Evolutionary conservation across 1,140 invertebrate genomes (phyloP).

Genomic region (Bombus sibiricus): DNA sequence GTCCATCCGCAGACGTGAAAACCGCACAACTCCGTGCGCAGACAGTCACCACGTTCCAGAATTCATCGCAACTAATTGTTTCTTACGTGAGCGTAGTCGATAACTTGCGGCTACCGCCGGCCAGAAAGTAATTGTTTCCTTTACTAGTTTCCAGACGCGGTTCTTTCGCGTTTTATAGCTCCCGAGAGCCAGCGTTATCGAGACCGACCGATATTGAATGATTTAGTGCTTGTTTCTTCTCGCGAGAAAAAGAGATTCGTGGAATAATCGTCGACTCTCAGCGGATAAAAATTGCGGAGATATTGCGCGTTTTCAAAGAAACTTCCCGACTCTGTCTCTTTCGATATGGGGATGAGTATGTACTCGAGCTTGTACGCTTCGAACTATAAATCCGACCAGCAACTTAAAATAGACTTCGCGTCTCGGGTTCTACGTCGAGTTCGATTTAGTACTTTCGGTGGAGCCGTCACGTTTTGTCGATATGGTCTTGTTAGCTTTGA

Average conservation of each 20-base stretch:
- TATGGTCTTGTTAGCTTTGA: too few relatives aligned
- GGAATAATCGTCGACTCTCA: background rate
- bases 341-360: background rate
- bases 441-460: background rate
- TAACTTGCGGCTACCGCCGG: conserved; percentile 4
- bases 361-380: too few relatives aligned
- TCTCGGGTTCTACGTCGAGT: too few relatives aligned
- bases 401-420: too few relatives aligned
- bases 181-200: background rate
- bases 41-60: background rate
- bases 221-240: background rate
- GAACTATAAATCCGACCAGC: too few relatives aligned
- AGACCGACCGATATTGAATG: conserved; percentile 2
- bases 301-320: background rate
- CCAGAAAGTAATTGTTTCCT: conserved; percentile 24
- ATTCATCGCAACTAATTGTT: conserved; percentile 40
- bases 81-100: conserved; percentile 41
- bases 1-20: background rate
- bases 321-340: background rate
- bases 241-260: background rate
- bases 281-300: background rate
- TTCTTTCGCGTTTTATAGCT: conserved; percentile 13
- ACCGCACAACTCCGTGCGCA: background rate
- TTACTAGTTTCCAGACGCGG: background rate
- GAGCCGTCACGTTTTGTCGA: background rate